These are phyloP conservation scores for Oreortyx pictus DNA, from an alignment of 2,797 vertebrate genomes.

Conservation along the genomic window DNA sequence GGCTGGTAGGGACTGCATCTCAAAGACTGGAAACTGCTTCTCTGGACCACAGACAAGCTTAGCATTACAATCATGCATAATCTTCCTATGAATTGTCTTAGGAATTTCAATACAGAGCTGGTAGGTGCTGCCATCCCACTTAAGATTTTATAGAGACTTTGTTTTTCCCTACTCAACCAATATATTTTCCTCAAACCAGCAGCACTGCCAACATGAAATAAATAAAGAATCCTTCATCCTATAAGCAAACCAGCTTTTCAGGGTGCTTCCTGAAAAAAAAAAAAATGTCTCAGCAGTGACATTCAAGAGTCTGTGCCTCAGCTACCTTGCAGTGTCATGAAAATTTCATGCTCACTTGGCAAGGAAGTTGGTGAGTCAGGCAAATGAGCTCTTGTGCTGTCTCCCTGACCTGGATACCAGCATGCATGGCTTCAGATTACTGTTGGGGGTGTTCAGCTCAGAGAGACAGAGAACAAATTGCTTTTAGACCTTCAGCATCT, in stretches of 20 bases:
- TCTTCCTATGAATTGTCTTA: not conserved
- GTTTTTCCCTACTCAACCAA: not conserved
- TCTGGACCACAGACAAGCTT: not conserved
- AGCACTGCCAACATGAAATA: not conserved
- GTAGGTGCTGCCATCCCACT: fast-evolving
- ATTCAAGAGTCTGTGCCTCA: constrained; percentile 35
- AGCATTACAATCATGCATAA: not conserved
- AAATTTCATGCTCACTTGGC: constrained; percentile 63
- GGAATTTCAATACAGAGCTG: not conserved
- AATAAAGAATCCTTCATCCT: not conserved
- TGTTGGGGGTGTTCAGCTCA: not conserved
- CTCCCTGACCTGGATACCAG: constrained; percentile 42
- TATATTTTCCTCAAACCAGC: not conserved
- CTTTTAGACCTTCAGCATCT: not conserved
- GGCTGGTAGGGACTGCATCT: not conserved
- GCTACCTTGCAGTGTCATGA: constrained; percentile 56
- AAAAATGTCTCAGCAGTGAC: not conserved
- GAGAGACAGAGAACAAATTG: not conserved
- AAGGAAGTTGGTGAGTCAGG: constrained; percentile 60
- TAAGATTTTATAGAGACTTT: not conserved
- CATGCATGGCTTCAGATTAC: constrained; percentile 26
- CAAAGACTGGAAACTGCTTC: not conserved
- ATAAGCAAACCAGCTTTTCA: constrained; percentile 1
- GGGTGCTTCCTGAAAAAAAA: not conserved
- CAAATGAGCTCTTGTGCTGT: not conserved